These are phyloP conservation scores for Apodemus agrarius DNA, from an alignment of 2,797 vertebrate species.

Conservation along the genomic window DNA sequence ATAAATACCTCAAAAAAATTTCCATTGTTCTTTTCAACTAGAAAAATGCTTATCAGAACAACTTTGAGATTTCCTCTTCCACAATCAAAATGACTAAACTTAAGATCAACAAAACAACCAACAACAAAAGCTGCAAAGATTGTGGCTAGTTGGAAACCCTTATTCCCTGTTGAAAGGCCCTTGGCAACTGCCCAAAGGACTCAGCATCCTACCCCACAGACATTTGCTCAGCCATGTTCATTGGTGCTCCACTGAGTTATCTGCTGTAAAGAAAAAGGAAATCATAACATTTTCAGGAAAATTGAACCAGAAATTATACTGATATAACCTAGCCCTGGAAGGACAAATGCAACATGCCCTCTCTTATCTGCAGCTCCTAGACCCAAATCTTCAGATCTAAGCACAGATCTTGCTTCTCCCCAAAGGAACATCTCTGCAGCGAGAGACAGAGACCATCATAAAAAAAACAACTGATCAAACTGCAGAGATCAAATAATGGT, in stretches of 20 bases:
- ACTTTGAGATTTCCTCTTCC: not conserved
- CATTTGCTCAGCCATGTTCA: not conserved
- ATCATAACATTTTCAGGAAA: not conserved
- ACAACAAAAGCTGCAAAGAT: not conserved
- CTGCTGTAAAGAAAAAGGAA: not conserved
- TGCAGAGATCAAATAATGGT: not conserved
- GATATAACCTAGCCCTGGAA: not conserved
- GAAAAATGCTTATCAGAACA: not conserved
- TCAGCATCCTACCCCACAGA: not conserved
- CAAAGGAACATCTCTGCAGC: not conserved
- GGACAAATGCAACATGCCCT: not conserved
- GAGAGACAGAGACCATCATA: not conserved
- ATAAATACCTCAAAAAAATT: not conserved
- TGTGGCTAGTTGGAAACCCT: not conserved
- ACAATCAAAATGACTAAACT: not conserved
- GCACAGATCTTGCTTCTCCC: not conserved
- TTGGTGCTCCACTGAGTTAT: not conserved
- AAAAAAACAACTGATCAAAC: not conserved
- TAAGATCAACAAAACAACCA: not conserved
- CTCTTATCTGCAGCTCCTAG: not conserved
- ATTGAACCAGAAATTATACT: not conserved
- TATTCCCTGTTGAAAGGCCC: not conserved
- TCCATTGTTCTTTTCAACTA: not conserved
- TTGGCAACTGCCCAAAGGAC: not conserved
- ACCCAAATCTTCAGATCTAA: not conserved